Evolutionary conservation across 2,888 invertebrate genomes (phyloP), one percentile per base, ranked within the genome.

Genomic region (Amphipoea oculea): DNA sequence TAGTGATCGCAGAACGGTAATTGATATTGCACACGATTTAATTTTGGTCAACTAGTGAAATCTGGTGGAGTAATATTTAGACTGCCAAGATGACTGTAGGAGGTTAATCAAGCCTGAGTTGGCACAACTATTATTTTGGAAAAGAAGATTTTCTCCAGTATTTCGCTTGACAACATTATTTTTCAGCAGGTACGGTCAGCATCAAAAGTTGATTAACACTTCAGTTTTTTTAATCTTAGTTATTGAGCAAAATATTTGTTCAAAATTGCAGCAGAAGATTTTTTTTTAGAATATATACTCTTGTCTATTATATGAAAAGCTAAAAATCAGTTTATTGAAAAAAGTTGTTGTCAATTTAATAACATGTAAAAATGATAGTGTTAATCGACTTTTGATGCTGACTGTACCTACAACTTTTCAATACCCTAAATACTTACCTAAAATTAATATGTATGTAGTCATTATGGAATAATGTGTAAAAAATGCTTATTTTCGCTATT

Each of bases 1-100:
- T 45, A 36, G 66, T 54, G 68, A 54, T 69, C 65, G 69, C 51
- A 40, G 36, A 42, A 12, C 40, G 68, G 74, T 73, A 29, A 78
- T 75, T 83, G 82, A 84, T 88, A 79, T 84, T 48, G 65, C 71
- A 73, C 23, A 60, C 40, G 23, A 66, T 86, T 68, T 71, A 17
- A 65, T 70, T 76, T 70, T 76, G 69, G 40, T 70, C 14, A 73
- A 42, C 17, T 66, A 70, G 40, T 40, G 12, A 29, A 45, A 12
- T 71, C 20, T 40, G n/a, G 40, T 20, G 40, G 17, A n/a, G n/a
- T 12, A 63, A n/a, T 20, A 1, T 40, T 36, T 40, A 23, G 14
- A 69, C 36, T 51, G 14, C 14, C 4, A 51, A 36, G 36, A 23
- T 36, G 12, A 51, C 12, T 20, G 48, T 54, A 9, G 12, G 4